Evolutionary conservation across 2,797 vertebrate species (phyloP).

Genomic region (Pteropus rufus): DNA sequence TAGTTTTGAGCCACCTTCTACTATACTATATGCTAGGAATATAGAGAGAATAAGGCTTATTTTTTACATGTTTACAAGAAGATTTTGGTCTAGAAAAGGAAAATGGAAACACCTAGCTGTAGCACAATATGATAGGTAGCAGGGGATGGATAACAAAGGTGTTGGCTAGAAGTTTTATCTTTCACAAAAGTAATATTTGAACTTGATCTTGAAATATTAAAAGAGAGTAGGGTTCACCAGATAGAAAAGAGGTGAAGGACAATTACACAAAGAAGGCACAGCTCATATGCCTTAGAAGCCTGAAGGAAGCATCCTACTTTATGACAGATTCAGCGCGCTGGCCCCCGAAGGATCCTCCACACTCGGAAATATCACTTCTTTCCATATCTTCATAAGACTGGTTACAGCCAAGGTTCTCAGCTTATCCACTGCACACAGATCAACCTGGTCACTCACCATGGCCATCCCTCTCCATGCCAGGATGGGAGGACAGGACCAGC

Average conservation of each 20-base stretch:
- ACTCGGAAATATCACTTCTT: not conserved
- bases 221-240: not conserved
- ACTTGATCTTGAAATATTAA: not conserved
- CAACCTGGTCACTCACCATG: rapidly evolving
- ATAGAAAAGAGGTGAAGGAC: not conserved
- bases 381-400: not conserved
- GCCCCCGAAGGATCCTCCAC: not conserved
- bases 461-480: not conserved
- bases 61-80: not conserved
- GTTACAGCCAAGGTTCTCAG: not conserved
- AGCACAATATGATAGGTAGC: not conserved
- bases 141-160: not conserved
- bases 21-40: not conserved
- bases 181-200: not conserved
- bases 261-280: not conserved
- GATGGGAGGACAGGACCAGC: not conserved
- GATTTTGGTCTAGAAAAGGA: not conserved
- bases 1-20: not conserved
- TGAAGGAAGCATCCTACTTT: not conserved
- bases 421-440: not conserved
- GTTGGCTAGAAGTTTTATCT: not conserved
- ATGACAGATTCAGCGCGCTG: not conserved
- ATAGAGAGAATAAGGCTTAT: not conserved
- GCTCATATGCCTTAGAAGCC: not conserved
- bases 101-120: not conserved